A percentile compares a stretch with the other conserved stretches of the same genome.
phyloP scores from a whole-genome alignment of 2,113 vertebrate genomes.

The Rattus norvegicus region GRCr8 NC_086019.1:6953501-6954000 shows the following conservation, averaged over 20 bases:
- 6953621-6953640: neutral
- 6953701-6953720: neutral
- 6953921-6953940: neutral
- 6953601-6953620: neutral
- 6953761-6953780: neutral
- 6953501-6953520: neutral
- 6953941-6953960: neutral
- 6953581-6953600: neutral
- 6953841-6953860: neutral
- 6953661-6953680: neutral
- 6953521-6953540: neutral
- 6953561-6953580: neutral
- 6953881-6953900: neutral
- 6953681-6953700: conserved; percentile 11
- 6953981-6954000: neutral
- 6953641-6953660: neutral
- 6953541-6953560: neutral
- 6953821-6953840: neutral
- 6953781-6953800: neutral
- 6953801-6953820: neutral
- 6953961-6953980: neutral
- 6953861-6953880: neutral
- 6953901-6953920: neutral
- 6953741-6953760: neutral
- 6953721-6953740: neutral